Evolutionary conservation across 2,888 invertebrate species (phyloP), one percentile per base, ranked within the genome.

Genomic region (Lasioglossum vierecki): DNA sequence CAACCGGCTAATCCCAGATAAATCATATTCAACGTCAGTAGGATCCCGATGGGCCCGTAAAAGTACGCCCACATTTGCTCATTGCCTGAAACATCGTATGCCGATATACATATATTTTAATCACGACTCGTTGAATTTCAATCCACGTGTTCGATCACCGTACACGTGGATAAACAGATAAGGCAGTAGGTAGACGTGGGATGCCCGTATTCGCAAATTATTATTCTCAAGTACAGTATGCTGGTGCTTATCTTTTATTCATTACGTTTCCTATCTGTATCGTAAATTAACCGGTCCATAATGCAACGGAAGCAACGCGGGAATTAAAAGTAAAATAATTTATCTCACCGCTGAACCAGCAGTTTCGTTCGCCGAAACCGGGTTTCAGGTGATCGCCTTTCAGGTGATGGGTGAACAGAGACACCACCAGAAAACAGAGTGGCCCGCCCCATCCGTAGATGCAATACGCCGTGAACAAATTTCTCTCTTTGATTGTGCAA

Each of bases 261-360:
- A 39, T 9, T 9, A 9, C 22, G 22, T 6, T 9, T 22, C 18
- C 4, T 22, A 22, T 68, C 9, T 39, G 1, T 11, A 68, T 68
- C 39, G 2, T 39, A 68, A 35, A 68, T 68, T 18, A 68, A 9
- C 18, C 9, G 3, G 6, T 30, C 15, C 8, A 5, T 26, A 4
- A 26, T 15, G 26, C n/a, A 11, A 57, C n/a, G n/a, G n/a, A 57
- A 11, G 11, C n/a, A n/a, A n/a, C n/a, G 57, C 30, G 15, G 15
- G 4, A 9, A 73, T 72, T 72, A 2, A 63, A 70, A 49, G 8
- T 6, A 35, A 11, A 66, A 22, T 46, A 18, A 18, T 66, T 18
- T 13, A 49, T 57, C 49, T 95, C 94, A 97, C 97, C 96, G 88
- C 93, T 93, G 92, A 97, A 97, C 97, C 97, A 97, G 93, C 97